Base-by-base conservation (phyloP, 2,113 vertebrate genomes). In the Gasterosteus nipponicus region DNA sequence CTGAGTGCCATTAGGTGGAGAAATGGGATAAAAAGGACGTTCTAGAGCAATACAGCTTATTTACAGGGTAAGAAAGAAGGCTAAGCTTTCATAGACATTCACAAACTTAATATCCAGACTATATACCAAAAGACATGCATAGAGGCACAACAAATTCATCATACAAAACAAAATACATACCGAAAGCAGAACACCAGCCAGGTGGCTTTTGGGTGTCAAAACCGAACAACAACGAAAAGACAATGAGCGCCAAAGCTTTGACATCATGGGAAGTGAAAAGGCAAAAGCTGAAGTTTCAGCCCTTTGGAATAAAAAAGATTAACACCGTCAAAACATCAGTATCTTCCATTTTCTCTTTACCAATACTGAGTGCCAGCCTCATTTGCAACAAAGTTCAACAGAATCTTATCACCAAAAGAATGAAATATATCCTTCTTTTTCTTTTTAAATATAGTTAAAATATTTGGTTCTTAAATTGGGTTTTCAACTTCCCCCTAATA, bases 71-170 rank as follows among this genome's bases (percentile, higher is more conserved):
- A 79, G 79, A 83, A 85, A 86, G 57, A 71, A 87, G 76, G 84
- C 84, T 71, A 87, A 86, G 81, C 80, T 83, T 83, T 83, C 75
- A 67, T 73, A 81, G 75, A 92, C 89, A 90, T 86, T 89, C 88
- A 89, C 86, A 87, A 86, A 89, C 77, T 73, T 85, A 74, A 87
- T 77, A 85, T 87, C 74, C 77, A 89, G 84, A 82, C 78, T 86
- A 85, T 80, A 84, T 87, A 89, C 77, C 44, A 80, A 84, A 82
- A 87, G 81, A 93, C 89, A 94, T 92, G 91, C 91, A 62, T 82
- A 81, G 89, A 92, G 78, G 85, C 89, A 93, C 90, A 85, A 90
- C 84, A 91, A 73, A 84, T 85, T 80, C 74, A 89, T 83, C 65
- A 71, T 85, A 91, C 81, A 84, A 71, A 89, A 56, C 4, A 75